Percentiles rank a stretch among this genome's conserved stretches.
Conservation (phyloP, 92 coral and sea anemone genomes). For the Anthopleura xanthogrammica region DNA sequence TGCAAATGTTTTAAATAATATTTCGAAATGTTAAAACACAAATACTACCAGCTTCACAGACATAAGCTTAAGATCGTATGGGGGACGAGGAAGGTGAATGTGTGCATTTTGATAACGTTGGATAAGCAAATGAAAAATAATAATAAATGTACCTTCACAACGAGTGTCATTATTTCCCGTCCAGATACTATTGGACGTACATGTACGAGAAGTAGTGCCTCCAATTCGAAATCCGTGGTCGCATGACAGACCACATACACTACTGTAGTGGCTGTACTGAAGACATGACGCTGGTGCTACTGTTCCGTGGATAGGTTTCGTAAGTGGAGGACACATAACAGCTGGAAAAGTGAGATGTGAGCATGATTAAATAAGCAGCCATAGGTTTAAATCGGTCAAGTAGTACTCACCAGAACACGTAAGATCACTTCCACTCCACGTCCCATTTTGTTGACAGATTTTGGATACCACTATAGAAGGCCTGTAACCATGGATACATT, state of each 20-base stretch:
- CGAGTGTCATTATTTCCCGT: slow-evolving; percentile 44
- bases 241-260: slow-evolving; percentile 36
- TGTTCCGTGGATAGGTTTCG: slow-evolving; percentile 20
- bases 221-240: slow-evolving; percentile 30
- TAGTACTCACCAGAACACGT: slow-evolving; percentile 31
- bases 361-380: not conserved
- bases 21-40: too few species aligned
- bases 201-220: slow-evolving; percentile 38
- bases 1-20: too few species aligned
- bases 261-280: slow-evolving; percentile 28
- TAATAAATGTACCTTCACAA: slow-evolving; percentile 37
- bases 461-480: slow-evolving; percentile 28
- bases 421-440: slow-evolving; percentile 43
- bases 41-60: too few species aligned
- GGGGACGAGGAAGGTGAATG: not conserved
- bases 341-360: not conserved
- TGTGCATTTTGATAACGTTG: not conserved
- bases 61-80: too few species aligned
- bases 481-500: slow-evolving; percentile 36
- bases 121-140: not conserved
- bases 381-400: not conserved
- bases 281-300: slow-evolving; percentile 38
- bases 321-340: slow-evolving; percentile 25
- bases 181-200: slow-evolving; percentile 37
- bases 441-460: slow-evolving; percentile 37